Percentiles rank a stretch among this genome's conserved stretches.
These are phyloP conservation scores for Eulithis testata DNA, from an alignment of 2,888 invertebrate genomes.

Conservation along the genomic window DNA sequence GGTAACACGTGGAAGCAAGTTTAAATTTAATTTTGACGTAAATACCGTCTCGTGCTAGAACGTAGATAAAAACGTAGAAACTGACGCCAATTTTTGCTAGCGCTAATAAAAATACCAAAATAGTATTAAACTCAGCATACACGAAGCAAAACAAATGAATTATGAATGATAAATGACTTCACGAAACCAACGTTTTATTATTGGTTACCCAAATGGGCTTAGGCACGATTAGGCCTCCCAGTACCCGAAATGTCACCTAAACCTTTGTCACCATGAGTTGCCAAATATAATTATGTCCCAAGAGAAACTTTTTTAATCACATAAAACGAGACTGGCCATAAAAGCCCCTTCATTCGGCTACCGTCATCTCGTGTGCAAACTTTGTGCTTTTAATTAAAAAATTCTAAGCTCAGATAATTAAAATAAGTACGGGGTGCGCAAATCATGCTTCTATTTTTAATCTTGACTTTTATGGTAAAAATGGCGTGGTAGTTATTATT, in stretches of 20 bases:
- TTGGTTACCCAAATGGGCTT: too few relatives aligned
- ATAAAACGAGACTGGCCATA: conserved; percentile 38
- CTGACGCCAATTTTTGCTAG: too few relatives aligned
- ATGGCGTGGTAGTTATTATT: too few relatives aligned
- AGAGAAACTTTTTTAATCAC: conserved; percentile 45
- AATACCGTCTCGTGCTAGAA: too few relatives aligned
- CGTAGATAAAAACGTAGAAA: too few relatives aligned
- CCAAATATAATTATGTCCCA: conserved; percentile 43
- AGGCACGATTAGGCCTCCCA: not conserved
- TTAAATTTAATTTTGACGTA: too few relatives aligned
- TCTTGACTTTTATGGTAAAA: not conserved
- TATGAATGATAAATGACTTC: too few relatives aligned
- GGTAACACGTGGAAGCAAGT: too few relatives aligned
- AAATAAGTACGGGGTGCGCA: conserved; percentile 35
- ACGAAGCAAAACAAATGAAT: too few relatives aligned
- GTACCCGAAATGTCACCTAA: conserved; percentile 5
- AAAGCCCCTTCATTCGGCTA: conserved; percentile 41
- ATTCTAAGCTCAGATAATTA: conserved; percentile 46
- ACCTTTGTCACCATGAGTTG: conserved; percentile 36
- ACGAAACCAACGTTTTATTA: too few relatives aligned
- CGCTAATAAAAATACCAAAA: too few relatives aligned
- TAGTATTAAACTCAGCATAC: too few relatives aligned
- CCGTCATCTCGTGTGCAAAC: conserved; percentile 40
- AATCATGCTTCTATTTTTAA: conserved; percentile 9
- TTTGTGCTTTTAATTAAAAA: conserved; percentile 46